Base-by-base conservation (phyloP, 2,113 vertebrate genomes). In the Octodon degus region DNA sequence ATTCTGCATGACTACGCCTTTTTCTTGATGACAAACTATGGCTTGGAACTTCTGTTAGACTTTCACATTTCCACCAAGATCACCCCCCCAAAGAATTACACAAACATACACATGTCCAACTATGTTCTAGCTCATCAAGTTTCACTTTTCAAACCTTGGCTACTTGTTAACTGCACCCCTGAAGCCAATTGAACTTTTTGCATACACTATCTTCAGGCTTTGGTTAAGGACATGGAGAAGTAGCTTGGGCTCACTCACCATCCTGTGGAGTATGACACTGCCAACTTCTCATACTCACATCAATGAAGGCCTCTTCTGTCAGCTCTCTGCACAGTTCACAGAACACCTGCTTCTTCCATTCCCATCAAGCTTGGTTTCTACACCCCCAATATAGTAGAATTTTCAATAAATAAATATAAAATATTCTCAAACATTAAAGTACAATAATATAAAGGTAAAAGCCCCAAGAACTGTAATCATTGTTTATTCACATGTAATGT, bases 11-110 rank as follows among this genome's bases (percentile, higher is more conserved):
- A 83, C 17, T 67, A 47, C 20, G 62, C 43, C 22, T 10, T 84
- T 92, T 84, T 37, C 50, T 93, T 90, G 53, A 55, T 83, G 72
- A 83, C 60, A 55, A 85, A 47, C 8, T 96, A 24, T 30, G 81
- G 6, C 34, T 3, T 24, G 4, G 11, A 11, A 63, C 22, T 83
- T 17, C 17, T 90, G 4, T 32, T 50, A 43, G 89, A 86, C 32
- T 53, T 43, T 43, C 80, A 82, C 58, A 17, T 0, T 70, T 88
- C 53, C 24, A 77, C 2, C 10, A 87, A 1, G 2, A 27, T 14
- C 62, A 37, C 37, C 25, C 1, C 27, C 10, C 16, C 37, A 40
- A 14, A 47, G n/a, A 47, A 47, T 40, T 32, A 47, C 11, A 70
- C 37, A 84, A 11, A 37, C 32, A 37, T 16, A 19, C n/a, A 60